phyloP scores from a whole-genome alignment of 2,797 vertebrate species.

The Delichon dasypus region DNA sequence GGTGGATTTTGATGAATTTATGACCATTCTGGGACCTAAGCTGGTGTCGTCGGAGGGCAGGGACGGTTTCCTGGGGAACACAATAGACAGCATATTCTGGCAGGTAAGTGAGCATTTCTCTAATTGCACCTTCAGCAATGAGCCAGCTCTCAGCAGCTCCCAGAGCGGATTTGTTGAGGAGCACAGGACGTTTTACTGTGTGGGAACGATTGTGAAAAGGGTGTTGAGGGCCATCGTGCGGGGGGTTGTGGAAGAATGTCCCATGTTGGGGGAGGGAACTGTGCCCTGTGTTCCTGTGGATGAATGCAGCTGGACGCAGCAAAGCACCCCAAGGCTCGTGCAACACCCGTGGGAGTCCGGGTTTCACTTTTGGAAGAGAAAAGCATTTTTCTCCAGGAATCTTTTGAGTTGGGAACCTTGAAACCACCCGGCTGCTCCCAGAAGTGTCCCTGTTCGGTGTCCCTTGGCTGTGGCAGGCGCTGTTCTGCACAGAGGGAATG shows the following conservation, averaged over 20 bases:
- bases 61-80: constrained; percentile 93
- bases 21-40: constrained; percentile 96
- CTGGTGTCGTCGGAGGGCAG: constrained; percentile 92
- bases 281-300: neutral
- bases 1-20: constrained; percentile 96
- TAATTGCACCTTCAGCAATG: neutral
- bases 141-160: neutral
- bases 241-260: accelerated
- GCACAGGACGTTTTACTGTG: neutral
- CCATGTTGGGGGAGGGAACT: accelerated
- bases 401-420: neutral
- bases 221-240: accelerated
- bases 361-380: neutral
- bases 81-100: constrained; percentile 98
- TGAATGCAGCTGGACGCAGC: neutral
- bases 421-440: neutral
- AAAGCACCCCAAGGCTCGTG: neutral
- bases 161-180: neutral
- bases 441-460: accelerated
- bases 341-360: neutral
- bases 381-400: neutral
- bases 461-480: neutral
- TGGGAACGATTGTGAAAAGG: neutral
- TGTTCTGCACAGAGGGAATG: neutral
- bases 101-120: constrained; percentile 80